Evolutionary conservation across 2,113 vertebrate genomes (phyloP), one percentile per base, ranked within the genome.

Genomic region (Shinisaurus crocodilurus): DNA sequence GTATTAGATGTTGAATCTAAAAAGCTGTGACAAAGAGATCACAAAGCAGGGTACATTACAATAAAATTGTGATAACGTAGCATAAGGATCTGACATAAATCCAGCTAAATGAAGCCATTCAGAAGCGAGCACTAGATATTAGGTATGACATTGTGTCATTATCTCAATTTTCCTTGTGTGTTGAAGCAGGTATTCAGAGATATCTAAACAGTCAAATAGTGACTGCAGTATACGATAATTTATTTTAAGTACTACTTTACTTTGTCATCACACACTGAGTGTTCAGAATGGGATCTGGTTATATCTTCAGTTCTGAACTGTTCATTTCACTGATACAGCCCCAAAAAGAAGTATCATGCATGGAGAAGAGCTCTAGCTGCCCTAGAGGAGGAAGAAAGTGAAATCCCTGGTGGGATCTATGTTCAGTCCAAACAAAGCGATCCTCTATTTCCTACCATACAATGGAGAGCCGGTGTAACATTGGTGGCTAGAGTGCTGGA

Each of bases 11-110:
- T 48, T 92, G 87, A 92, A 91, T 77, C 45, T 77, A 93, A 95
- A 50, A 94, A 45, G 23, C 34, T 18, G 72, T 0, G 50, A 87
- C 87, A 85, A 70, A 43, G 60, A 37, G 1, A 0, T 18, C 15
- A 88, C 32, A 90, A 94, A 94, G 5, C 81, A 87, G 87, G 48
- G 27, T 63, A 16, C 2, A 12, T 92, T 75, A 79, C 37, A 0
- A 0, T 88, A 89, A 80, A 81, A 20, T 7, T 85, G 40, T 88
- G 83, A 67, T 90, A 92, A 82, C 0, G 0, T 29, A 70, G 57
- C 74, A 91, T 93, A 91, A 94, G 87, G 10, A 87, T 25, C 67
- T 69, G 89, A 50, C 45, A 92, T 83, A 94, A 92, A 95, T 93
- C 85, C 74, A 92, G 91, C 57, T 90, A 88, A 92, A 57, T 48